Percentiles rank a stretch among this genome's conserved stretches.
Evolutionary conservation across 2,888 invertebrate genomes (phyloP).

Genomic region (Strigamia transsilvanica): DNA sequence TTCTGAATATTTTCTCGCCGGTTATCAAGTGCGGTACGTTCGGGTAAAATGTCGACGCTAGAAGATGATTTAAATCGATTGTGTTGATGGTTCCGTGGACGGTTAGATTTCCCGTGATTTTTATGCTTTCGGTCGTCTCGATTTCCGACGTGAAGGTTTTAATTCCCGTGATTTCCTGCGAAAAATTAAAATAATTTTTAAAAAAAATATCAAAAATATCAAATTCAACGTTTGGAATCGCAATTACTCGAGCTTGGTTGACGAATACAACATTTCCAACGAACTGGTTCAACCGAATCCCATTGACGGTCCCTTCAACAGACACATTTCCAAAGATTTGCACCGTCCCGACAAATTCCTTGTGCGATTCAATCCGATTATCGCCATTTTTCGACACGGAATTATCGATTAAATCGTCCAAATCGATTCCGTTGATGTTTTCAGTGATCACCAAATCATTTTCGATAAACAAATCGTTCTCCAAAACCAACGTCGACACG

Average conservation of each 20-base stretch:
- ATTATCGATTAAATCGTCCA: neutral
- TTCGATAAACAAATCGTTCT: neutral
- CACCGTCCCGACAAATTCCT: neutral
- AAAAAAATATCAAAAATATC: neutral
- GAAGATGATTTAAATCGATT: neutral
- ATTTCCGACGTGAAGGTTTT: conserved; percentile 17
- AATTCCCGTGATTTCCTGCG: neutral
- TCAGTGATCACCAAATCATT: neutral
- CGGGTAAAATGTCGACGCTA: neutral
- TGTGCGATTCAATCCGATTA: neutral
- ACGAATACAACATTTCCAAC: neutral
- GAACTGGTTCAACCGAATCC: neutral
- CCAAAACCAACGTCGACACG: neutral
- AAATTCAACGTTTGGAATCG: neutral
- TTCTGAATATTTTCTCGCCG: neutral
- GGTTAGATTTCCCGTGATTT: neutral
- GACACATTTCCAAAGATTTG: neutral
- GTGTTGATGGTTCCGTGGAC: neutral
- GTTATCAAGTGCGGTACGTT: neutral
- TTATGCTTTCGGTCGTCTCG: neutral
- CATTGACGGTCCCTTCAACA: conserved; percentile 2
- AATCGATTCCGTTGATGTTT: neutral
- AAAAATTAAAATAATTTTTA: neutral
- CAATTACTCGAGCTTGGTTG: neutral
- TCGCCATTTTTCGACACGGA: neutral